Base-by-base conservation (phyloP, 35 echinoderm and acorn worm genomes). In the Diadema setosum region DNA sequence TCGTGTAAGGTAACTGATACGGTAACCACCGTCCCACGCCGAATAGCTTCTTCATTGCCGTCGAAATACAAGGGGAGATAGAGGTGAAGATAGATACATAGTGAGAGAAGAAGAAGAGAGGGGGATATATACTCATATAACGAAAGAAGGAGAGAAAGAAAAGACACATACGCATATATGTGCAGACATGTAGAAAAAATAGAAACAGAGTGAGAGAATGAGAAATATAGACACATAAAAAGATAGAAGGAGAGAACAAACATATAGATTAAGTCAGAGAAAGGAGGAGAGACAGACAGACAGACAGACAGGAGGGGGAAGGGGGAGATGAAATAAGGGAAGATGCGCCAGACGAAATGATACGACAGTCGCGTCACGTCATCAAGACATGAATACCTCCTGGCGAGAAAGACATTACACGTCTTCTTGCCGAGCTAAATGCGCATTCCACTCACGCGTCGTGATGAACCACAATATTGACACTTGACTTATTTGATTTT, bases 1-100 rank as follows among this genome's bases (percentile, higher is more conserved):
- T 67, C 63, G 63, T 34, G 63, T 67, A 67, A 67, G 63, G 63
- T 67, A 67, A 67, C 26, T 67, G 63, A 67, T 67, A 67, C 63
- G 21, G 24, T n/a, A n/a, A n/a, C n/a, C n/a, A n/a, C n/a, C n/a
- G n/a, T n/a, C n/a, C n/a, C n/a, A n/a, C n/a, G n/a, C n/a, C n/a
- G 63, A 6, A 67, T 67, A 5, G 20, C 57, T 60, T 2, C 57
- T 60, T 12, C 49, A 21, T n/a, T 63, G 29, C 63, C 37, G 63
- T 33, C 37, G 27, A 67, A 67, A 67, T 34, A 67, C 21, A 67
- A 18, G 20, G 24, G 37, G 63, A 67, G 9, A 67, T 26, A 67
- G 27, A 67, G 63, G 37, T 0, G 36, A 34, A 32, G 63, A 32
- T 9, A 5, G 25, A 31, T 8, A 31, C 5, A 33, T 12, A 65